These are phyloP conservation scores for Scomber colias DNA, from an alignment of 2,113 vertebrate species.

Conservation along the genomic window DNA sequence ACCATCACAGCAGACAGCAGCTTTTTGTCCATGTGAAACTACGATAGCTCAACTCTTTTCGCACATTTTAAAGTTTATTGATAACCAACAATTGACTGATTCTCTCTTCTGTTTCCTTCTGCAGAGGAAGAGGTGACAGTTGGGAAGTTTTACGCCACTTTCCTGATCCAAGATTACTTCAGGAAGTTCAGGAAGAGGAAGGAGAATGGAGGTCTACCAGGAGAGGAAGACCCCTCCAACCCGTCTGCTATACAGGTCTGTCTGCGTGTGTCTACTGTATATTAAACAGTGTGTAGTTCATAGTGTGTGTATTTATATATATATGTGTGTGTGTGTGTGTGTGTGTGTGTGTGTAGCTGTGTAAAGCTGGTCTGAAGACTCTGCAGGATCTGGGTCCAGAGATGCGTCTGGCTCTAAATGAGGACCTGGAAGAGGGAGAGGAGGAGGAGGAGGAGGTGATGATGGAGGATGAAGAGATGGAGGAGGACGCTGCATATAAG, in stretches of 20 bases:
- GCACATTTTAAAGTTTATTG: no score
- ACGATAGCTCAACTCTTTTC: no score
- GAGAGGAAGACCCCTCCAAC: slow-evolving; percentile 75
- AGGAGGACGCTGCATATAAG: slow-evolving; percentile 49
- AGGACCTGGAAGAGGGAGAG: slow-evolving; percentile 85
- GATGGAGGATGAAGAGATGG: slow-evolving; percentile 76
- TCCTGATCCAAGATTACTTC: slow-evolving; percentile 99
- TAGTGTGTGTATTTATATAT: background rate
- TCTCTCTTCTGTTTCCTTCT: background rate
- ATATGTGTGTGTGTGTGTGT: slow-evolving; percentile 6
- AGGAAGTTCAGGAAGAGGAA: slow-evolving; percentile 97
- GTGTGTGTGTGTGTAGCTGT: slow-evolving; percentile 53
- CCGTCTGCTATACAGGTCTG: slow-evolving; percentile 80
- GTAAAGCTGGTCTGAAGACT: slow-evolving; percentile 90
- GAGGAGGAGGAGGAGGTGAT: slow-evolving; percentile 76
- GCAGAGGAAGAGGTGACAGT: slow-evolving; percentile 97
- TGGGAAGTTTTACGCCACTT: slow-evolving; percentile 98
- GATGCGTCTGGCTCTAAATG: slow-evolving; percentile 90
- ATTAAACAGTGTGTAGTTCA: background rate
- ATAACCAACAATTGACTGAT: background rate
- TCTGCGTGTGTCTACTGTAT: no score
- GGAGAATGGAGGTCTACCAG: slow-evolving; percentile 82
- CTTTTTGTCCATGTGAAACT: no score
- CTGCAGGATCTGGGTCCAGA: slow-evolving; percentile 93
- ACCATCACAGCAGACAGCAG: no score